Evolutionary conservation across 2,113 vertebrate genomes (phyloP), one percentile per base, ranked within the genome.

Genomic region (Trachemys scripta): DNA sequence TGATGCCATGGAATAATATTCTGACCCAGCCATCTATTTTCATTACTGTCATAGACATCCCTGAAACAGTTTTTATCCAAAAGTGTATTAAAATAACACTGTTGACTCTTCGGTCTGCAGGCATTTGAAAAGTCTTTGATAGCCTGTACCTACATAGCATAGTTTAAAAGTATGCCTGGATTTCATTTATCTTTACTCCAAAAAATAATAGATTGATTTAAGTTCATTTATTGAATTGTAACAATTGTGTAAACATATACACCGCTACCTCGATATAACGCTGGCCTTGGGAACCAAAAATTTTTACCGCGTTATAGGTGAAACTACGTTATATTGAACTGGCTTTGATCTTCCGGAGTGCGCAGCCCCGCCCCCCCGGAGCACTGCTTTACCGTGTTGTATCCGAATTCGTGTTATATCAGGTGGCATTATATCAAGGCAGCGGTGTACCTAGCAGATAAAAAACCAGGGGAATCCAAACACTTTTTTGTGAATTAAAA

Each of bases 401-500:
- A 7, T 45, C 45, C 45, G 45, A 45, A 45, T 45, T 45, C 45
- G 45, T 45, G 45, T 45, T 45, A 45, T 45, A 45, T 45, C 45
- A 5, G 45, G 45, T 45, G 45, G 45, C 45, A 45, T 45, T 45
- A 45, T 45, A 45, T 45, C 45, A 6, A 45, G 45, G 45, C 6
- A 45, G 45, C 45, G 45, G 45, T 45, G 45, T 45, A 45, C 47
- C 29, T 57, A 79, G 72, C 54, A 35, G 8, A 49, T 2, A 2
- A 51, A 31, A 29, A 89, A 91, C 75, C 75, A 89, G 56, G 87
- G 89, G 95, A 85, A 82, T 57, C 90, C 81, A 78, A 96, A 94
- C 22, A 27, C 38, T 47, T 93, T 47, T 93, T 82, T 0, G 1
- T 90, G 42, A 78, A 47, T 27, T 27, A 93, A 96, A 22, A 72